Base-by-base conservation (phyloP, 2,888 invertebrate species). In the Tiliacea aurago region DNA sequence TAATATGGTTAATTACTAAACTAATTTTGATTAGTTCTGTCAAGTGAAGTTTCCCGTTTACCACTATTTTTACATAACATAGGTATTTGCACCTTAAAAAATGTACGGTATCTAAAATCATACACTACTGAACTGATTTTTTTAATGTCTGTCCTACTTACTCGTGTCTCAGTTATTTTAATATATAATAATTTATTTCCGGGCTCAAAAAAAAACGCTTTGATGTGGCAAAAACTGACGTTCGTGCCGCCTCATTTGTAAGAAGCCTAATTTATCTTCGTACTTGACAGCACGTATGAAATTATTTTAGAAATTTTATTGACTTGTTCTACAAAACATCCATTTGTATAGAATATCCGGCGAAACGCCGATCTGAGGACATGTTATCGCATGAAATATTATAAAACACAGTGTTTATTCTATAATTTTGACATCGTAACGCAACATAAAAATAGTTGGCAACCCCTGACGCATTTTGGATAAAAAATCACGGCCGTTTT, bases 381-480 rank as follows among this genome's bases (percentile, higher is more conserved):
- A 84, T 73, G 63, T 23, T 56, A 77, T 73, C 23, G 33, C 43
- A 37, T 76, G 55, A 71, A 70, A 62, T 56, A 70, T 69, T 87
- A 87, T 88, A 87, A 90, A 90, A 88, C 78, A 65, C 70, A 72
- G 79, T 86, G 86, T 92, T 92, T 90, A 91, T 90, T 88, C 76
- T 84, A 88, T 86, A 88, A 87, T 88, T 91, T 89, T 90, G 88
- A 89, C 88, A 89, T 89, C 84, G 88, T 86, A 90, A 88, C 85
- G 76, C 77, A 86, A 89, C 87, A 91, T 93, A 93, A 94, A 94
- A 94, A 93, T 93, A 90, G 88, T 93, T 94, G 94, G 94, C 94
- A 93, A 73, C 68, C 81, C 78, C 45, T 83, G 81, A 73, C 76
- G 65, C n/a, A 70, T 81, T 65, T 71, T 67, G 43, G 66, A 75